Conservation (phyloP, 2,888 invertebrate species). For the Chirona hameri region DNA sequence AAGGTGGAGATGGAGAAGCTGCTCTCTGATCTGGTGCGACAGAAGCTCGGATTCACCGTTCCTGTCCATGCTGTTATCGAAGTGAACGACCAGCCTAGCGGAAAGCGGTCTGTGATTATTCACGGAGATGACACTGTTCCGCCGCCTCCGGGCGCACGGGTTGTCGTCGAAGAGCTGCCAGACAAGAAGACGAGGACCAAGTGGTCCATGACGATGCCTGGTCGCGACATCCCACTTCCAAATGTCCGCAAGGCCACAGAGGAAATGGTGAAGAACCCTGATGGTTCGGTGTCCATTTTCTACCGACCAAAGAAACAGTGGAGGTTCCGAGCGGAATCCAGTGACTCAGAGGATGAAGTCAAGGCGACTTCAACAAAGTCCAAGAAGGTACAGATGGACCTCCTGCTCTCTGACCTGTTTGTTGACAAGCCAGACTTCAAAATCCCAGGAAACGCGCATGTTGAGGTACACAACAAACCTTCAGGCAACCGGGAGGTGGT, state of each 20-base stretch:
- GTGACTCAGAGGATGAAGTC: background rate
- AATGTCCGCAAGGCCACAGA: background rate
- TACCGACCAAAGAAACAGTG: constrained; percentile 8
- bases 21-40: background rate
- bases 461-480: constrained; percentile 1
- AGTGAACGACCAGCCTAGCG: background rate
- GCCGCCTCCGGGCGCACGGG: background rate
- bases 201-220: background rate
- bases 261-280: constrained; percentile 4
- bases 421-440: background rate
- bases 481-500: background rate
- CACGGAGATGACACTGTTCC: background rate
- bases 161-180: background rate
- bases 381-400: constrained; percentile 3
- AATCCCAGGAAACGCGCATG: background rate
- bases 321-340: background rate
- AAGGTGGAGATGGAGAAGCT: constrained; percentile 11
- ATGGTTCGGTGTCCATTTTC: background rate
- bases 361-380: background rate
- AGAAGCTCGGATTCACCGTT: background rate
- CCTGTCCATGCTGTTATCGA: background rate
- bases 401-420: background rate
- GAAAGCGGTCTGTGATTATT: background rate
- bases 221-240: background rate
- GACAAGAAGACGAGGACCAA: background rate